Evolutionary conservation across 2,888 invertebrate genomes (phyloP).

Genomic region (Pseudanteris insignis): DNA sequence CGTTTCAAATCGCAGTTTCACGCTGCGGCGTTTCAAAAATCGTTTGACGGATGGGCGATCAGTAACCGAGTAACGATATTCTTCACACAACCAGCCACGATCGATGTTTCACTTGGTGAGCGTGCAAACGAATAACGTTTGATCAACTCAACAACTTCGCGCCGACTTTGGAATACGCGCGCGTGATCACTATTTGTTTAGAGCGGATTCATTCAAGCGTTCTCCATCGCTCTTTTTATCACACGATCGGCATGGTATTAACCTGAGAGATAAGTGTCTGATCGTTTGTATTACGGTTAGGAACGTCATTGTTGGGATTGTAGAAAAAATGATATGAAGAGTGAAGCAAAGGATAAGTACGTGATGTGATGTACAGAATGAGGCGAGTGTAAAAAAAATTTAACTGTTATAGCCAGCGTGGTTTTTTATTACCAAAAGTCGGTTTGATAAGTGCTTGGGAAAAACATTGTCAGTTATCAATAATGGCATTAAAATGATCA

Average conservation of each 20-base stretch:
- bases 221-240: conserved; percentile 11
- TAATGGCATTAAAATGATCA: no score
- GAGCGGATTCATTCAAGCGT: conserved; percentile 23
- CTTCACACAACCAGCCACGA: conserved; percentile 23
- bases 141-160: conserved; percentile 30
- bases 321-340: no score
- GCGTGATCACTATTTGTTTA: conserved; percentile 20
- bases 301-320: conserved; percentile 5
- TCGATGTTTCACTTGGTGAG: conserved; percentile 11
- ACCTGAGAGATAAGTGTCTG: conserved; percentile 22
- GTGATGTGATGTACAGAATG: no score
- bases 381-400: conserved; percentile 7
- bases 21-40: conserved; percentile 46
- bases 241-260: conserved; percentile 5
- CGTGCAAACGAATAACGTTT: conserved; percentile 34
- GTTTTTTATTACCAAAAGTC: no score
- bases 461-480: no score
- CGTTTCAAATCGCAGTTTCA: conserved; percentile 51
- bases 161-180: conserved; percentile 16
- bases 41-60: conserved; percentile 47
- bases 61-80: conserved; percentile 40
- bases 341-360: no score
- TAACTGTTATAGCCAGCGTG: no score
- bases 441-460: no score
- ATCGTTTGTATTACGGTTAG: conserved; percentile 20